Percentiles rank a stretch among this genome's conserved stretches.
Evolutionary conservation across 2,113 vertebrate species (phyloP).

Genomic region (Morone saxatilis): DNA sequence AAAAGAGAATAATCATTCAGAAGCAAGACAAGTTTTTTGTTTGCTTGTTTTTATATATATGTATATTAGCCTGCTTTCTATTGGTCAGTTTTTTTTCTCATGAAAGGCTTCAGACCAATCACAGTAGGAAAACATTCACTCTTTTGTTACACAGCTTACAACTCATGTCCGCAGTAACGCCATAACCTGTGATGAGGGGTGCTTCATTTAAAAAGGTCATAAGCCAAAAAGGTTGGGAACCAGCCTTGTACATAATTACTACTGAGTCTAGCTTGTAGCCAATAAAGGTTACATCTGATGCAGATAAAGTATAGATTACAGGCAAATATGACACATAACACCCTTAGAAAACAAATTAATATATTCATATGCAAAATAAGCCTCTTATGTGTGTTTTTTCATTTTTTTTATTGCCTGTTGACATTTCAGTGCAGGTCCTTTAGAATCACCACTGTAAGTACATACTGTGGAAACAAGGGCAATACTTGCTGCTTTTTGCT

Average conservation of each 20-base stretch:
- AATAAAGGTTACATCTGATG: neutral
- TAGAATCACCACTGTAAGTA: constrained; percentile 42
- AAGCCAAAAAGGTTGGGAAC: neutral
- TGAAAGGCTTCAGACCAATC: neutral
- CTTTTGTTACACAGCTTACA: neutral
- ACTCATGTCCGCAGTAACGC: neutral
- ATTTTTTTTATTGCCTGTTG: constrained; percentile 43
- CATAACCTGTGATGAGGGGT: neutral
- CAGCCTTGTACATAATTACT: neutral
- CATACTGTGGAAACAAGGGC: constrained; percentile 34
- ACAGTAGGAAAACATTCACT: neutral
- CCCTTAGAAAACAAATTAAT: constrained; percentile 2
- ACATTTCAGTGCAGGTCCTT: constrained; percentile 56
- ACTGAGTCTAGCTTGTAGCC: neutral
- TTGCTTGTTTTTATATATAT: neutral
- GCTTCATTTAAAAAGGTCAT: neutral
- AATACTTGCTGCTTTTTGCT: constrained; percentile 26
- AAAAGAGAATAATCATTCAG: neutral
- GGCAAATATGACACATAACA: constrained; percentile 2
- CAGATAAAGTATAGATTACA: constrained; percentile 10
- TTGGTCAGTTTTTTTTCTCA: neutral
- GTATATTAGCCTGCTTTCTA: neutral
- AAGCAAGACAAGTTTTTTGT: neutral
- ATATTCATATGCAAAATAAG: constrained; percentile 37
- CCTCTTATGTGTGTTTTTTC: neutral